Conservation (phyloP, 2,888 invertebrate species). For the Neoitamus cyanurus region DNA sequence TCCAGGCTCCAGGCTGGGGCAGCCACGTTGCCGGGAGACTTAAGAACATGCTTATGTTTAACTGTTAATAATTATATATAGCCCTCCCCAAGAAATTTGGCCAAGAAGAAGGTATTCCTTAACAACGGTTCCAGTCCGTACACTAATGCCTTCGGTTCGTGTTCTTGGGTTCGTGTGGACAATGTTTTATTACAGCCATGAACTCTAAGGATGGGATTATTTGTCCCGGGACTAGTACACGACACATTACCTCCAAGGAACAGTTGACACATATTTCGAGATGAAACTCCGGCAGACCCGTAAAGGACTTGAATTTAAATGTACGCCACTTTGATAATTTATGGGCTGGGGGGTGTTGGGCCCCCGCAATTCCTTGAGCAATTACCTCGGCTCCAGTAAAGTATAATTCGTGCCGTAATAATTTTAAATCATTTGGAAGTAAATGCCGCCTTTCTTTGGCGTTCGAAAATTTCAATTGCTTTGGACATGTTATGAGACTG, state of each 20-base stretch:
- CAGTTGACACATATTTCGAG: constrained; percentile 39
- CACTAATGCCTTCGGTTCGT: constrained; percentile 4
- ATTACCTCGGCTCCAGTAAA: constrained; percentile 17
- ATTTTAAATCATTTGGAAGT: constrained; percentile 31
- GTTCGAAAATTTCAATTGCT: constrained; percentile 28
- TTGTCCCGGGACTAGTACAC: constrained; percentile 2
- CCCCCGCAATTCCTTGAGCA: constrained; percentile 15
- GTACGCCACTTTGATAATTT: constrained; percentile 39
- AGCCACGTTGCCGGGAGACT: constrained; percentile 8
- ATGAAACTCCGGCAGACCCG: background rate
- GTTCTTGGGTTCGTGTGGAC: constrained; percentile 7
- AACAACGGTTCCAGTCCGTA: background rate
- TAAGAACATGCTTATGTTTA: constrained; percentile 45
- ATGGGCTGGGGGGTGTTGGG: constrained; percentile 5
- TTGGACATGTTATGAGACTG: background rate
- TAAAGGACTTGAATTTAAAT: constrained; percentile 10
- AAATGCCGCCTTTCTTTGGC: constrained; percentile 20
- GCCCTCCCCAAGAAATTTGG: constrained; percentile 47
- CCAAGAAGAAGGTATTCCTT: constrained; percentile 33
- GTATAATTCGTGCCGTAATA: constrained; percentile 26
- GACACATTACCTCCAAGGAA: background rate
- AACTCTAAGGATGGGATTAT: background rate
- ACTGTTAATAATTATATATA: constrained; percentile 51
- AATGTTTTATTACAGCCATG: constrained; percentile 32
- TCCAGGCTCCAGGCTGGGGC: background rate